Conservation (phyloP, 2,797 vertebrate species). For the Tympanoctomys barrerae region DNA sequence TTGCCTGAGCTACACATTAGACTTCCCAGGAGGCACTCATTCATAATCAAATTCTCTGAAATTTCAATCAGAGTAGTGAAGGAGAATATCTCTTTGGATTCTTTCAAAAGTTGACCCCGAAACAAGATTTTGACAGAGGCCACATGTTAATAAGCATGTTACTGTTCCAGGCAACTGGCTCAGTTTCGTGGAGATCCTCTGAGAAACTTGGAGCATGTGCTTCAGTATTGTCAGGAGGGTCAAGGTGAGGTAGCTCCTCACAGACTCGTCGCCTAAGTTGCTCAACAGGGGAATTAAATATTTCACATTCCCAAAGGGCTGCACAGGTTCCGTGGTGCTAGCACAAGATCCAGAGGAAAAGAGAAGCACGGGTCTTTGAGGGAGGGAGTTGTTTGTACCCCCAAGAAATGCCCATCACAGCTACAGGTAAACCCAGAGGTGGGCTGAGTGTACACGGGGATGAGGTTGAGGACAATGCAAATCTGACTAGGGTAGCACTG, state of each 20-base stretch:
- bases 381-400: not conserved
- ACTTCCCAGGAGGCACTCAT: not conserved
- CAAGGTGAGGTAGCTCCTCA: not conserved
- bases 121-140: not conserved
- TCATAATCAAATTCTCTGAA: constrained; percentile 7
- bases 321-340: not conserved
- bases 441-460: not conserved
- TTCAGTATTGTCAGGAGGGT: not conserved
- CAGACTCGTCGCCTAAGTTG: not conserved
- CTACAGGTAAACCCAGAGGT: not conserved
- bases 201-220: not conserved
- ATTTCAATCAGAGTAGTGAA: not conserved
- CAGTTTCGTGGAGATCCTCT: not conserved
- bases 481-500: not conserved
- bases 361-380: not conserved
- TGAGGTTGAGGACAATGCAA: not conserved
- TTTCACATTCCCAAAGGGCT: not conserved
- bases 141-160: not conserved
- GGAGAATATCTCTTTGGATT: not conserved
- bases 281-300: not conserved
- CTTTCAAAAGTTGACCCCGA: not conserved
- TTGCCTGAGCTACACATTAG: not conserved
- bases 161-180: not conserved
- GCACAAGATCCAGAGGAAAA: not conserved
- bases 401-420: not conserved